Conservation (phyloP, 1,140 invertebrate species). For the Bombus cullumanus region DNA sequence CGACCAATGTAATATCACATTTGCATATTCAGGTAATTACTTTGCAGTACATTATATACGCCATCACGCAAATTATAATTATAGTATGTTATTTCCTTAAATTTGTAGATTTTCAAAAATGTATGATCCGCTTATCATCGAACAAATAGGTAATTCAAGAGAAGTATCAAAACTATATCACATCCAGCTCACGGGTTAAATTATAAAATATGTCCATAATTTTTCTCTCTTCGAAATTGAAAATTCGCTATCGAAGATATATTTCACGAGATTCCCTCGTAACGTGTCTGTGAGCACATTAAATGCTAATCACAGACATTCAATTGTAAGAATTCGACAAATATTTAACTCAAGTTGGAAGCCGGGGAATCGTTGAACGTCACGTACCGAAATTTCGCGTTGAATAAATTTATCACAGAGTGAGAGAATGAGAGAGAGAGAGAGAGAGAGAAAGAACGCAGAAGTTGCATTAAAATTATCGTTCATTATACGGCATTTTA, state of each 20-base stretch:
- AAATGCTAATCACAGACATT: constrained; percentile 38
- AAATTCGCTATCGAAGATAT: not conserved
- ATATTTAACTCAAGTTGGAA: constrained; percentile 2
- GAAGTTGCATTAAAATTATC: constrained; percentile 29
- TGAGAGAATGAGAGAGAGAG: no score
- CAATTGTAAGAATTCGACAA: constrained; percentile 21
- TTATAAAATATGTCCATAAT: not conserved
- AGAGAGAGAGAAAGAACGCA: no score
- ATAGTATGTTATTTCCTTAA: no score
- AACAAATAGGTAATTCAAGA: not conserved
- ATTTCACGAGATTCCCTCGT: constrained; percentile 42
- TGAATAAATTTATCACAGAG: constrained; percentile 5
- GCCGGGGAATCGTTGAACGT: not conserved
- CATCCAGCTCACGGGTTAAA: not conserved
- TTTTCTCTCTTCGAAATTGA: not conserved
- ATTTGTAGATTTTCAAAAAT: no score
- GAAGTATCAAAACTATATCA: not conserved
- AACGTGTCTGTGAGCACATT: not conserved
- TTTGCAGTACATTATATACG: not conserved
- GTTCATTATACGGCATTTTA: constrained; percentile 24
- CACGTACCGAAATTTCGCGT: not conserved
- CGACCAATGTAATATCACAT: not conserved
- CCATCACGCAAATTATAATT: no score
- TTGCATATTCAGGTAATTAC: not conserved
- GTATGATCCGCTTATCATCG: no score